Conservation (phyloP, 1,140 invertebrate genomes). For the Dendrolimus punctatus region DNA sequence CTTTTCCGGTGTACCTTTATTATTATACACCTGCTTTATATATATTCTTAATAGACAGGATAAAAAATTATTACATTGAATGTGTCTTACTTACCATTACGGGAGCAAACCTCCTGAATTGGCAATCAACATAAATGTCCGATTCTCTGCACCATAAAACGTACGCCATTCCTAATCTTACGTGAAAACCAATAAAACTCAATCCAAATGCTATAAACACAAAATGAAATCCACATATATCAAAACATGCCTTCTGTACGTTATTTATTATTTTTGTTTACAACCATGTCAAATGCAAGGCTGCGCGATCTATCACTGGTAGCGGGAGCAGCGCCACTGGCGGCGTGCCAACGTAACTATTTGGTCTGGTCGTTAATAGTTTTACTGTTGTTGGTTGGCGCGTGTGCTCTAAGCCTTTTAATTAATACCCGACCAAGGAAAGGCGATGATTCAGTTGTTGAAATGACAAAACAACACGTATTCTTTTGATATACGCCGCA, state of each 20-base stretch:
- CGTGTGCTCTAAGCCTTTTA: constrained; percentile 37
- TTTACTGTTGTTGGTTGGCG: constrained; percentile 34
- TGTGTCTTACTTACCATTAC: constrained; percentile 2
- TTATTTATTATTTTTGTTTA: constrained; percentile 62
- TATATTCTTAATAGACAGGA: too few relatives aligned
- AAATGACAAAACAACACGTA: constrained; percentile 10
- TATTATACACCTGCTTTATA: too few relatives aligned
- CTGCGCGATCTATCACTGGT: constrained; percentile 41
- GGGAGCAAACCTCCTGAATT: constrained; percentile 11
- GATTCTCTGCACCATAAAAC: constrained; percentile 34
- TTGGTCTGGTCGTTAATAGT: constrained; percentile 48
- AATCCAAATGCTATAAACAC: constrained; percentile 21
- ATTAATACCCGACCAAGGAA: constrained; percentile 39
- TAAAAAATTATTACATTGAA: too few relatives aligned
- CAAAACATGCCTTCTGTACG: constrained; percentile 36
- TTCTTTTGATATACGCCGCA: constrained; percentile 8
- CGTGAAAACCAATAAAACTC: constrained; percentile 49
- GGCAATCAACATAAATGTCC: constrained; percentile 23
- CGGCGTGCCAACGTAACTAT: constrained; percentile 54
- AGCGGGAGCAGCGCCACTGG: constrained; percentile 34
- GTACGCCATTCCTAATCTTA: constrained; percentile 37
- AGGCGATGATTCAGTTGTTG: constrained; percentile 19
- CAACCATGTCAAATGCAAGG: constrained; percentile 47
- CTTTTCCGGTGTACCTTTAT: too few relatives aligned
- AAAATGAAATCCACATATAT: constrained; percentile 47